Evolutionary conservation across 1,140 invertebrate genomes (phyloP).

Genomic region (Steinernema khuongi): DNA sequence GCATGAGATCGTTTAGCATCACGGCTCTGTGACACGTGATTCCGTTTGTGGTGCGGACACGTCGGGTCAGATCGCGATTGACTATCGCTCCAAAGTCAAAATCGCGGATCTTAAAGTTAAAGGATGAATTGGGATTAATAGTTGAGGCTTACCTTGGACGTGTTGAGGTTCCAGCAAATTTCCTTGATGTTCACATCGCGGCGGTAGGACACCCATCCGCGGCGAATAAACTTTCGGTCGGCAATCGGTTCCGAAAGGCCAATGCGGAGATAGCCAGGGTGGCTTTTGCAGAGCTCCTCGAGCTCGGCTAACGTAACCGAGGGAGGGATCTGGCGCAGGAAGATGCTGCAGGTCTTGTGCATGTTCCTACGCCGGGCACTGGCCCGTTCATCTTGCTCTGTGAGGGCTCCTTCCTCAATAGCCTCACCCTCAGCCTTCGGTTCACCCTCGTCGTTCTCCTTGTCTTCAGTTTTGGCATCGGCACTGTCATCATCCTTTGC

Average conservation of each 20-base stretch:
- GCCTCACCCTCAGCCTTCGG: slow-evolving; percentile 28
- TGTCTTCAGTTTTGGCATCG: neutral
- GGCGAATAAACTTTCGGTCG: slow-evolving; percentile 84
- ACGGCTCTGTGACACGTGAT: slow-evolving; percentile 71
- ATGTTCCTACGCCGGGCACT: slow-evolving; percentile 61
- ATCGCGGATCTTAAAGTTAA: slow-evolving; percentile 70
- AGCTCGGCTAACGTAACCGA: slow-evolving; percentile 92
- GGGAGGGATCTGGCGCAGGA: slow-evolving; percentile 86
- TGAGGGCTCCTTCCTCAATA: slow-evolving; percentile 15
- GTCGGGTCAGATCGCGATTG: slow-evolving; percentile 82
- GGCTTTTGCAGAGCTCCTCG: slow-evolving; percentile 89
- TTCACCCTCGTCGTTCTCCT: slow-evolving; percentile 31
- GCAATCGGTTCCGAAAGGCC: slow-evolving; percentile 92
- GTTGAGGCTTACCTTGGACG: slow-evolving; percentile 70
- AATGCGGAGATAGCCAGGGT: slow-evolving; percentile 88
- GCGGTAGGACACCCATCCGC: slow-evolving; percentile 97
- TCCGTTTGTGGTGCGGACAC: slow-evolving; percentile 85
- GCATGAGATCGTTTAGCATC: slow-evolving; percentile 81
- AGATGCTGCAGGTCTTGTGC: slow-evolving; percentile 93
- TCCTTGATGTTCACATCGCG: slow-evolving; percentile 96
- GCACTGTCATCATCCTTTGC: slow-evolving; percentile 21
- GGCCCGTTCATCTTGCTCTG: slow-evolving; percentile 17
- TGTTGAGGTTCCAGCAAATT: slow-evolving; percentile 97
- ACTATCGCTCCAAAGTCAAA: slow-evolving; percentile 88
- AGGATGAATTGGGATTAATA: neutral